Base-by-base conservation (phyloP, 2,888 invertebrate genomes). In the Cordylochernes scorpioides region DNA sequence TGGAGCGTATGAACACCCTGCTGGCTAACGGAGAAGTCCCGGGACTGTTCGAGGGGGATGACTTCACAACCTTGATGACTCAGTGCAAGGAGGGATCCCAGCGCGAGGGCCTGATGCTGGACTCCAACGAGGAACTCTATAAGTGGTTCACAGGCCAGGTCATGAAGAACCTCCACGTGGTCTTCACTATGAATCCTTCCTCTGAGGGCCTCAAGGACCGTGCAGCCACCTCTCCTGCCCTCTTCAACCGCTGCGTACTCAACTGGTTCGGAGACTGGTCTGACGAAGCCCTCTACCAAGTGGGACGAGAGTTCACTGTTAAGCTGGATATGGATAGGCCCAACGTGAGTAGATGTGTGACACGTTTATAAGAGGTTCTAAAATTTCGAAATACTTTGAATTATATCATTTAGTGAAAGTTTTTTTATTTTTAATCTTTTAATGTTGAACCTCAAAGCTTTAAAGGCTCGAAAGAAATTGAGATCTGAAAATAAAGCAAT, bases 261-360 rank as follows among this genome's bases (percentile, higher is more conserved):
- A 94, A 97, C 56, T 94, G 94, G 94, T 94, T 97, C 55, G 97
- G 97, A 8, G 97, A 99, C 55, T 99, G 97, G 97, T 84, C 88
- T 14, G 84, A 88, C 48, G 78, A 80, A 3, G 84, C 86, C 0
- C 57, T 84, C 17, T 84, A 73, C 66, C 82, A 84, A 59, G 70
- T 88, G 38, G 94, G 88, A 43, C 74, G 75, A 50, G 94, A 97
- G 56, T 88, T 99, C 51, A 97, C 97, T 10, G 70, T 67, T 44
- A 75, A 78, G 44, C 70, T 97, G 46, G 97, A 97, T 59, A 62
- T 97, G 44, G 91, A 94, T 46, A 69, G 68, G 32, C 67, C 72
- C 1, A 63, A 61, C 17, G 44, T 44, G 33, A 30, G 28, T n/a
- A n/a, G n/a, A n/a, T n/a, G n/a, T n/a, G n/a, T n/a, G n/a, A n/a